Conservation (phyloP, 2,797 vertebrate genomes). For the Mus caroli region DNA sequence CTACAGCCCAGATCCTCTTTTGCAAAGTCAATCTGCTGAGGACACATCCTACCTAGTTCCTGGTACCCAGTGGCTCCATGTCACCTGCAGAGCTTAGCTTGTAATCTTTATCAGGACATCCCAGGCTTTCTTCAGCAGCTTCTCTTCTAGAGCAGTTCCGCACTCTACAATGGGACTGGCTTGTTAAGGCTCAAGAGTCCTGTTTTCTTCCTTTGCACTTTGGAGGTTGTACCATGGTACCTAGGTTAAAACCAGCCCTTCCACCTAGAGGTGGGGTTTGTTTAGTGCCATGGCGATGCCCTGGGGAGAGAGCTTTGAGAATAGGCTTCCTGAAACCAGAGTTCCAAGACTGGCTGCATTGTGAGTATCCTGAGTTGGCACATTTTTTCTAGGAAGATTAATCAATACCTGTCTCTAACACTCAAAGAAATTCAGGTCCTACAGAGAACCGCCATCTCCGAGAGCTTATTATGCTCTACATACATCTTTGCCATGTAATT, state of each 20-base stretch:
- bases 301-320: conserved; percentile 25
- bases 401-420: conserved; percentile 45
- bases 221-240: neutral
- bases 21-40: neutral
- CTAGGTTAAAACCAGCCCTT: neutral
- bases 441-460: neutral
- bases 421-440: conserved; percentile 33
- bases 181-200: neutral
- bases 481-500: neutral
- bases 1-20: conserved; percentile 27
- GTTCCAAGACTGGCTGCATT: conserved; percentile 52
- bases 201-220: neutral
- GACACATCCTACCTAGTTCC: neutral
- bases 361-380: conserved; percentile 6
- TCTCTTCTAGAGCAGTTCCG: neutral
- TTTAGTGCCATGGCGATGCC: neutral
- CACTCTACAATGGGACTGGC: neutral
- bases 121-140: neutral
- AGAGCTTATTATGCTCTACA: neutral
- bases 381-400: conserved; percentile 67
- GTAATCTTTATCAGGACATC: neutral
- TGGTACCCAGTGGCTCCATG: neutral
- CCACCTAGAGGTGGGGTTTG: neutral
- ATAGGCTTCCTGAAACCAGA: conserved; percentile 38
- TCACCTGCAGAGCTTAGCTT: neutral